Conservation (phyloP, 2,797 vertebrate genomes). For the Rhinogobio ventralis region DNA sequence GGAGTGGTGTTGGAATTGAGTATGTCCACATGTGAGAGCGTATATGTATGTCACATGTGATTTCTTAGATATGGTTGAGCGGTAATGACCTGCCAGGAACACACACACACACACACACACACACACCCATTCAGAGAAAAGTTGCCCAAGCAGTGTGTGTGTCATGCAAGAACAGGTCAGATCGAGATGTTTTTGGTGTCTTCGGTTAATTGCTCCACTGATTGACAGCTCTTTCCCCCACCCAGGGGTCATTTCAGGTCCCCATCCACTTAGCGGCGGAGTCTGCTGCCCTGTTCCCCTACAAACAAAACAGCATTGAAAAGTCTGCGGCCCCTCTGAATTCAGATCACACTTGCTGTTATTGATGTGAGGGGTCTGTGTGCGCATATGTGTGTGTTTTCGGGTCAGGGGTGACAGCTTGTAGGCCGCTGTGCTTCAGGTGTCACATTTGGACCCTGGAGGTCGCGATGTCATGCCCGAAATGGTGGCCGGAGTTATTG, state of each 20-base stretch:
- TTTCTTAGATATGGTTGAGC: constrained; percentile 30
- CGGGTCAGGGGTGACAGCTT: constrained; percentile 53
- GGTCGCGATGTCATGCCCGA: constrained; percentile 46
- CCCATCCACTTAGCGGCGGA: constrained; percentile 7
- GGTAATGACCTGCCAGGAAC: constrained; percentile 51
- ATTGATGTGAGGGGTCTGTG: constrained; percentile 8
- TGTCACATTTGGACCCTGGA: constrained; percentile 48
- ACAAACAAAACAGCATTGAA: not conserved
- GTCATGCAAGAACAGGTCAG: constrained; percentile 25
- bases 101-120: too few relatives aligned
- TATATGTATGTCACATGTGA: not conserved
- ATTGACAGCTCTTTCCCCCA: constrained; percentile 40
- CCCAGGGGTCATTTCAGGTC: constrained; percentile 31
- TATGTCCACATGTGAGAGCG: not conserved
- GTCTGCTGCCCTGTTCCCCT: not conserved
- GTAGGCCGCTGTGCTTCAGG: constrained; percentile 46
- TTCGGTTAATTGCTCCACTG: constrained; percentile 40
- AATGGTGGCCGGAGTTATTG: constrained; percentile 45
- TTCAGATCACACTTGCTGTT: constrained; percentile 33
- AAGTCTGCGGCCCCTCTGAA: not conserved
- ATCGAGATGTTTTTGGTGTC: constrained; percentile 33
- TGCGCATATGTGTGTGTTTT: constrained; percentile 12
- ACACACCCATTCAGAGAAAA: constrained; percentile 28
- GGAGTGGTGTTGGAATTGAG: not conserved
- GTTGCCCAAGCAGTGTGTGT: not conserved